Conservation (phyloP, 2,113 vertebrate genomes). For the Machaerirhynchus nigripectus region DNA sequence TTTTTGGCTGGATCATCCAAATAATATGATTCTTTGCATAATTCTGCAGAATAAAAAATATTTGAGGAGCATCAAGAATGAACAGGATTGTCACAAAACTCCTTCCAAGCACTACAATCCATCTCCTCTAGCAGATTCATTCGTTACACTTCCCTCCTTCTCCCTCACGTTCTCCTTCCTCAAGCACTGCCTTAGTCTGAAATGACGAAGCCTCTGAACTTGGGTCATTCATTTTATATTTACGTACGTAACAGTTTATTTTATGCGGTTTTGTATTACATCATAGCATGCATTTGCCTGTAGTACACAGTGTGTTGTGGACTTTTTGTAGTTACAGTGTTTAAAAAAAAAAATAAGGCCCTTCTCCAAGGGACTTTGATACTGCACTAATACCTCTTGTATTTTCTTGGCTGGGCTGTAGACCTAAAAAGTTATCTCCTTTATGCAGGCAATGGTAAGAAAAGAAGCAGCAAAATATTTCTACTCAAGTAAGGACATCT, state of each 20-base stretch:
- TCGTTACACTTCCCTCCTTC: background rate
- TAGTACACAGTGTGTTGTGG: background rate
- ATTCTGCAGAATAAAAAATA: background rate
- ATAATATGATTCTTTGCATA: background rate
- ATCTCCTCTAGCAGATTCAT: background rate
- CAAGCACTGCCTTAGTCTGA: background rate
- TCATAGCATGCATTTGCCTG: background rate
- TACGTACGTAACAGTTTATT: background rate
- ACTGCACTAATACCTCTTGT: background rate
- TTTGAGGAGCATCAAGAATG: background rate
- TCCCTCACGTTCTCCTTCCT: background rate
- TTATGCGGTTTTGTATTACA: background rate
- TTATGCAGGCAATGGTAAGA: background rate
- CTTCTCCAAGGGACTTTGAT: background rate
- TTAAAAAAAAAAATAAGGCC: background rate
- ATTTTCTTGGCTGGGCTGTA: background rate
- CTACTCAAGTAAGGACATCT: background rate
- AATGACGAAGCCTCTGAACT: background rate
- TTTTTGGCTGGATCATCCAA: background rate
- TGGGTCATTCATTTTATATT: background rate
- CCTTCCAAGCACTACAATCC: background rate
- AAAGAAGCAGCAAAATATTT: background rate
- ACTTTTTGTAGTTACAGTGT: fast-evolving
- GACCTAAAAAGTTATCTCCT: background rate
- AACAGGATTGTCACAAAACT: background rate